Conservation (phyloP, 2,888 invertebrate species). For the Steromphala cineraria region DNA sequence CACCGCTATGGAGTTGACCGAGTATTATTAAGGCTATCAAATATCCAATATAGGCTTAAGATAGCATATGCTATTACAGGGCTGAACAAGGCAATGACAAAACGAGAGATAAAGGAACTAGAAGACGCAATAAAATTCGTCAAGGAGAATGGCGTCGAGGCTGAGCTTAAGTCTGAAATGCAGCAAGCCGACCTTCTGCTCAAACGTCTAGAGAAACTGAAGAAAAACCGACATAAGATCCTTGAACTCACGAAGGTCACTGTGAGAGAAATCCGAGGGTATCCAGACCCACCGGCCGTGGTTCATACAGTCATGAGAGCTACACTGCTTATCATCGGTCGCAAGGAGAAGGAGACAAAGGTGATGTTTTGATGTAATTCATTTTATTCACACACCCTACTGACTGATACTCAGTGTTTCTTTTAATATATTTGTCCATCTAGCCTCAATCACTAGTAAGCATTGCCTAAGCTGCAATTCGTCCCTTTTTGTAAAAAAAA, state of each 20-base stretch:
- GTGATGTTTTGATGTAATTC: conserved; percentile 38
- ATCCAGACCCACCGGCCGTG: conserved; percentile 68
- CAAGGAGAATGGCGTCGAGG: conserved; percentile 68
- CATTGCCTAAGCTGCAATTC: too few relatives aligned
- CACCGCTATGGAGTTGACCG: too few relatives aligned
- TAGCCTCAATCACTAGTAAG: too few relatives aligned
- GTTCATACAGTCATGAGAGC: conserved; percentile 73
- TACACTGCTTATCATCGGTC: conserved; percentile 70
- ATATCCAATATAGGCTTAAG: too few relatives aligned
- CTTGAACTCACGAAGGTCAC: conserved; percentile 71
- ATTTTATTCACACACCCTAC: too few relatives aligned
- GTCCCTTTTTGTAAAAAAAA: too few relatives aligned
- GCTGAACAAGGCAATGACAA: conserved; percentile 64
- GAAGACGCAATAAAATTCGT: conserved; percentile 69
- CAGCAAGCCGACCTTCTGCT: conserved; percentile 64
- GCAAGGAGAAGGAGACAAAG: conserved; percentile 71
- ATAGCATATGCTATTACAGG: too few relatives aligned
- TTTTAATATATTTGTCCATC: too few relatives aligned
- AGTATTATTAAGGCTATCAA: too few relatives aligned
- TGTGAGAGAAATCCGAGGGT: conserved; percentile 73
- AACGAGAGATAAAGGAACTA: conserved; percentile 64
- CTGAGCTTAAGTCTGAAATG: conserved; percentile 64
- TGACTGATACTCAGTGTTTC: too few relatives aligned
- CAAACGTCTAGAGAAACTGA: conserved; percentile 54
- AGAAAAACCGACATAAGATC: conserved; percentile 62